Percentiles rank a stretch among this genome's conserved stretches.
phyloP scores from a whole-genome alignment of 1,140 invertebrate species.

The Prorops nasuta region DNA sequence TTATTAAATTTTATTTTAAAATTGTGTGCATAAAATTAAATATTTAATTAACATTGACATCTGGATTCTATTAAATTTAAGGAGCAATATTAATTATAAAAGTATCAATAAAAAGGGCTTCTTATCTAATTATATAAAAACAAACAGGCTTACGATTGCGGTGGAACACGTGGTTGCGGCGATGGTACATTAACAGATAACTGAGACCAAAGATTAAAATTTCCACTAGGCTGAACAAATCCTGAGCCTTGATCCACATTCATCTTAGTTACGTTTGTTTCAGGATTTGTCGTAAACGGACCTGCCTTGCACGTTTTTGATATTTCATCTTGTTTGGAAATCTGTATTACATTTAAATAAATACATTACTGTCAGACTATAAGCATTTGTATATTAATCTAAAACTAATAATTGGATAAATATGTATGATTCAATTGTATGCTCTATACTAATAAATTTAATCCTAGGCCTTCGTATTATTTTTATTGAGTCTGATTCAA shows the following conservation, averaged over 20 bases:
- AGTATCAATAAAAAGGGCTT: constrained; percentile 17
- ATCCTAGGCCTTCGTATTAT: too few relatives aligned
- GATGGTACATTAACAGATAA: constrained; percentile 60
- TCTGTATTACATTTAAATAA: constrained; percentile 23
- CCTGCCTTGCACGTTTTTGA: constrained; percentile 17
- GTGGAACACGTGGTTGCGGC: not conserved
- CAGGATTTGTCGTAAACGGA: constrained; percentile 12
- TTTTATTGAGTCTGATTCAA: too few relatives aligned
- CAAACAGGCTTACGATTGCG: not conserved
- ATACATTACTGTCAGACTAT: too few relatives aligned
- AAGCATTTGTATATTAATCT: too few relatives aligned
- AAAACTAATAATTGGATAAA: too few relatives aligned
- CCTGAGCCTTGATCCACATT: constrained; percentile 22
- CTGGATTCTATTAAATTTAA: not conserved
- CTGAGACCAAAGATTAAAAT: constrained; percentile 62
- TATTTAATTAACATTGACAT: not conserved
- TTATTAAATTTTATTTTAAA: too few relatives aligned
- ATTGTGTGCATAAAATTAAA: too few relatives aligned
- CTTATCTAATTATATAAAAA: not conserved
- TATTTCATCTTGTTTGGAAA: constrained; percentile 30
- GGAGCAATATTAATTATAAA: not conserved
- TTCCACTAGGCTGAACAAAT: constrained; percentile 27
- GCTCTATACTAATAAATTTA: too few relatives aligned
- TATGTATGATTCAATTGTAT: too few relatives aligned
- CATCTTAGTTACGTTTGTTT: constrained; percentile 18